A percentile compares a stretch with the other conserved stretches of the same genome.
These are phyloP conservation scores for Lacerta viridis DNA, from an alignment of 2,797 vertebrate genomes.

Conservation along the genomic window DNA sequence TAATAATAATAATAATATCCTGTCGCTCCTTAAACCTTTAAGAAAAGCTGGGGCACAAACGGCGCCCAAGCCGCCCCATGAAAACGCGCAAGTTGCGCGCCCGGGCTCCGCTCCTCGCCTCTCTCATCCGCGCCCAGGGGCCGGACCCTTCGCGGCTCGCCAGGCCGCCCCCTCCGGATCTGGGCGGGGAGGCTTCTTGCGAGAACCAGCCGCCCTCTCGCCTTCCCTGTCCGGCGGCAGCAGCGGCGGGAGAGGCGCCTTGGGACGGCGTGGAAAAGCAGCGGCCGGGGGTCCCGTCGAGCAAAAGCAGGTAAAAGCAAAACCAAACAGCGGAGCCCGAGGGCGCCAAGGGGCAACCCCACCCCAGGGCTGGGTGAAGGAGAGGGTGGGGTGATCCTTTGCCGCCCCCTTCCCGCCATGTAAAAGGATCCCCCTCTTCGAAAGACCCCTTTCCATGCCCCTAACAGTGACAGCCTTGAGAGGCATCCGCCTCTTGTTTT, in stretches of 20 bases:
- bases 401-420: not conserved
- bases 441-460: constrained; percentile 11
- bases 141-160: not conserved
- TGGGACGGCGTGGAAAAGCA: not conserved
- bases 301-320: too few relatives aligned
- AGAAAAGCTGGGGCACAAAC: not conserved
- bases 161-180: constrained; percentile 23
- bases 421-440: not conserved
- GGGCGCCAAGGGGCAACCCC: not conserved
- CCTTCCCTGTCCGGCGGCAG: not conserved
- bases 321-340: not conserved
- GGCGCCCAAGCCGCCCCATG: not conserved
- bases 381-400: not conserved
- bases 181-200: constrained; percentile 77
- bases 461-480: not conserved
- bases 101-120: not conserved
- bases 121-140: not conserved
- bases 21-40: too few relatives aligned
- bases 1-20: too few relatives aligned
- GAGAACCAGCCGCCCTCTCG: not conserved
- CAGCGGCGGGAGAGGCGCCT: not conserved
- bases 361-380: not conserved
- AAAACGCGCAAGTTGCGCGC: not conserved
- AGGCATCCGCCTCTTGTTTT: too few relatives aligned
- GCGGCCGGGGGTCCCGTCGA: not conserved